phyloP scores from a whole-genome alignment of 2,113 vertebrate genomes.

The Ibidorhyncha struthersii region DNA sequence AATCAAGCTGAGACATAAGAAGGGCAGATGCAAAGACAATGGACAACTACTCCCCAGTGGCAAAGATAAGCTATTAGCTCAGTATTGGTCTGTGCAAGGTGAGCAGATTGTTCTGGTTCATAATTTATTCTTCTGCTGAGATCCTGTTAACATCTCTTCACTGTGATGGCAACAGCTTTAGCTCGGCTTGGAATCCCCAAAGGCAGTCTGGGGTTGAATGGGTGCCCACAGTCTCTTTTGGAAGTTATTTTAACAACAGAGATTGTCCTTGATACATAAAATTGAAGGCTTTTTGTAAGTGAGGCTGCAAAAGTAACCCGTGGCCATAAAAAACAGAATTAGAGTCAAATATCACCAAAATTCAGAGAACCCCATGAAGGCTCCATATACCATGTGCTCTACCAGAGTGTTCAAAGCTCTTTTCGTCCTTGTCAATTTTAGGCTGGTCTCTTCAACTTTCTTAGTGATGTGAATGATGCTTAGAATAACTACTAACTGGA shows the following conservation, averaged over 20 bases:
- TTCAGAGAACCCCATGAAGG: neutral
- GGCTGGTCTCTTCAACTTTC: neutral
- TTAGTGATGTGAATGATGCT: neutral
- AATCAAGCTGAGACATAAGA: constrained; percentile 14
- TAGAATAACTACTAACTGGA: neutral
- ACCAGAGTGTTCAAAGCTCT: neutral
- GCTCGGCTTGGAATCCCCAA: neutral
- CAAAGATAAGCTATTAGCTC: constrained; percentile 13
- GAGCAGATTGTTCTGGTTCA: constrained; percentile 18
- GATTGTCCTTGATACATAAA: neutral
- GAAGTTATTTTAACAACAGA: neutral
- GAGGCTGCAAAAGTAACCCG: neutral
- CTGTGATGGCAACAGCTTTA: neutral
- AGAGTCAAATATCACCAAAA: neutral
- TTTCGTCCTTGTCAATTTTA: neutral
- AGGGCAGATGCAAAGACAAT: neutral
- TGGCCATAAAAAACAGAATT: neutral
- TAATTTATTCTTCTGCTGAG: constrained; percentile 46
- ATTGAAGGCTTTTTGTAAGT: neutral
- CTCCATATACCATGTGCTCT: neutral
- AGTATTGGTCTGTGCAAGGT: neutral
- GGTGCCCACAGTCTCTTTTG: neutral
- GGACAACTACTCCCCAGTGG: neutral
- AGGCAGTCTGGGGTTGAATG: neutral
- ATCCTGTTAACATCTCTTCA: constrained; percentile 7